These are phyloP conservation scores for Phaonia tiefii DNA, from an alignment of 2,888 invertebrate genomes.

Conservation along the genomic window DNA sequence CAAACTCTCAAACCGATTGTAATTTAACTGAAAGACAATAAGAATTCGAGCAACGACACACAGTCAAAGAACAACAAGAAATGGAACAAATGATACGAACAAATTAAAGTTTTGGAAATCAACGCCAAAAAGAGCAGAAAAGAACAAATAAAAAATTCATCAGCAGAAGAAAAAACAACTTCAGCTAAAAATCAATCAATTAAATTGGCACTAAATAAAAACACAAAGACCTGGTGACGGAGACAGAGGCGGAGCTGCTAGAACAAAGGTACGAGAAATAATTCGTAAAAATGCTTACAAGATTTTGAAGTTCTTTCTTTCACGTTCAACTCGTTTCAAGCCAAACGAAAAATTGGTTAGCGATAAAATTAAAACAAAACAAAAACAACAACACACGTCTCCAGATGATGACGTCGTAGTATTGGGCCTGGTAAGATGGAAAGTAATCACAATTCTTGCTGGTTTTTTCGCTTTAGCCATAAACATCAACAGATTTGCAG, in stretches of 20 bases:
- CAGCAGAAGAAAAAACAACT: conserved; percentile 45
- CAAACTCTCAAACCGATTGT: background rate
- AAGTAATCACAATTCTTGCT: conserved; percentile 35
- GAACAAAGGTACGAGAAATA: background rate
- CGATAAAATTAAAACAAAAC: background rate
- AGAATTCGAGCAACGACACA: conserved; percentile 20
- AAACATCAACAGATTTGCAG: conserved; percentile 39
- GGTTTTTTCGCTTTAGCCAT: background rate
- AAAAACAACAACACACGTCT: conserved; percentile 25
- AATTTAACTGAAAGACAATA: conserved; percentile 24
- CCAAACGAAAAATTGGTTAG: conserved; percentile 33
- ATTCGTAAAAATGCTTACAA: conserved; percentile 26
- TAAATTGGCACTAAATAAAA: conserved; percentile 60
- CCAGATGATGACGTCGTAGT: conserved; percentile 20
- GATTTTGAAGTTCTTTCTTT: conserved; percentile 51
- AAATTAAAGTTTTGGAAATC: background rate
- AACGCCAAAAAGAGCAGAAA: conserved; percentile 2
- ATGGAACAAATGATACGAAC: conserved; percentile 46
- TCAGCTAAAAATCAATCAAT: conserved; percentile 64
- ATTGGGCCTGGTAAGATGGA: conserved; percentile 23
- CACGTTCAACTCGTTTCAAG: conserved; percentile 36
- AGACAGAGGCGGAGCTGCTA: conserved; percentile 11
- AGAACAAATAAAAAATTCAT: conserved; percentile 34
- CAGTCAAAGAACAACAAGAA: conserved; percentile 41
- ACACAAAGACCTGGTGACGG: conserved; percentile 14